Conservation (phyloP, 2,797 vertebrate genomes). For the Myotis findleyi region DNA sequence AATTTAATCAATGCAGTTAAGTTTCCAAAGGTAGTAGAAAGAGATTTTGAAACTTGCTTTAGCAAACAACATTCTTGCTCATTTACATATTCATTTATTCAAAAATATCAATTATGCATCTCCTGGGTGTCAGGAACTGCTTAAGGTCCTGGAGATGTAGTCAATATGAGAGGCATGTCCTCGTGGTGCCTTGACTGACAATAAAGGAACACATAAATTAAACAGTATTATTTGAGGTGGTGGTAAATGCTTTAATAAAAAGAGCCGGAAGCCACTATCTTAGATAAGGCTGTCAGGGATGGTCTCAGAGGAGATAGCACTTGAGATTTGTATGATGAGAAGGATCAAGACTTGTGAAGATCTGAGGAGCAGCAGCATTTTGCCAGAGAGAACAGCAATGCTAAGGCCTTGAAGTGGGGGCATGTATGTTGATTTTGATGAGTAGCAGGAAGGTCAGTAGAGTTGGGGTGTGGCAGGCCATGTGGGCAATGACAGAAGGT, state of each 20-base stretch:
- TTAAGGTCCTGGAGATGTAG: not conserved
- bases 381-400: not conserved
- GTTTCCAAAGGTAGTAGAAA: slow-evolving; percentile 30
- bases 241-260: slow-evolving; percentile 5
- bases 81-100: slow-evolving; percentile 31
- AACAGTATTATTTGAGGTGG: not conserved
- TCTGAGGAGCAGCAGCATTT: not conserved
- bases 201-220: not conserved
- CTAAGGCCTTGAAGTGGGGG: not conserved
- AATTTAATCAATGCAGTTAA: slow-evolving; percentile 3
- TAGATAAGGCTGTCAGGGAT: not conserved
- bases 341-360: not conserved
- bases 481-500: not conserved
- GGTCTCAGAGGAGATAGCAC: not conserved
- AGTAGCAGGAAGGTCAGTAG: not conserved
- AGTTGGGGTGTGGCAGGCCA: not conserved
- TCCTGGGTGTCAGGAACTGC: not conserved
- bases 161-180: not conserved
- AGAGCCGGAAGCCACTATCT: not conserved
- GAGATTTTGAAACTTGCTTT: slow-evolving; percentile 43
- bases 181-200: not conserved
- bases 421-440: not conserved
- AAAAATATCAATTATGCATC: not conserved
- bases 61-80: slow-evolving; percentile 17
- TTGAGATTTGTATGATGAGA: not conserved